A percentile compares a stretch with the other conserved stretches of the same genome.
phyloP scores from a whole-genome alignment of 2,797 vertebrate genomes.

The Mormyrus proboscirostris region DNA sequence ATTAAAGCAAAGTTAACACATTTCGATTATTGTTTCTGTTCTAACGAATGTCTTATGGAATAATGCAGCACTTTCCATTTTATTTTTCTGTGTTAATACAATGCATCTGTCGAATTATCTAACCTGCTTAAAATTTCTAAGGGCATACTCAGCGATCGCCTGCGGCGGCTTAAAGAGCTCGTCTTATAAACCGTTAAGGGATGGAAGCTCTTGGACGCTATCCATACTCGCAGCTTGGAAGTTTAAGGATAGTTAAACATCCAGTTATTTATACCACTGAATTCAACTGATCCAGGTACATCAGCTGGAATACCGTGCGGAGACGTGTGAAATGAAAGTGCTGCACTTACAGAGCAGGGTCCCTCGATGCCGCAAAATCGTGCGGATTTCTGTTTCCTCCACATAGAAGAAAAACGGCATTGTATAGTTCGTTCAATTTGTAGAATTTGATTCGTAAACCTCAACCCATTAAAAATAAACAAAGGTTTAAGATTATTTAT shows the following conservation, averaged over 20 bases:
- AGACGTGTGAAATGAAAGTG: background rate
- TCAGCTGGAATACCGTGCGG: background rate
- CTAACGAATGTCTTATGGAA: background rate
- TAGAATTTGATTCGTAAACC: background rate
- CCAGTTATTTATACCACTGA: background rate
- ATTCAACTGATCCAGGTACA: background rate
- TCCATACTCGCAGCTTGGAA: background rate
- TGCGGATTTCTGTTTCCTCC: background rate
- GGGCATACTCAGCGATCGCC: background rate
- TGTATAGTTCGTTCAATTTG: background rate
- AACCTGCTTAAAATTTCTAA: background rate
- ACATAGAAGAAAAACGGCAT: background rate
- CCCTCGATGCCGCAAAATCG: background rate
- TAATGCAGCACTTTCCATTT: background rate
- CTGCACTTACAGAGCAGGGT: background rate
- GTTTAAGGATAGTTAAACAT: conserved; percentile 4
- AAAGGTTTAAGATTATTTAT: background rate
- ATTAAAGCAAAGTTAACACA: background rate
- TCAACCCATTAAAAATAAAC: background rate
- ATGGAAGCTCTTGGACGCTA: background rate
- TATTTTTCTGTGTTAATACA: background rate
- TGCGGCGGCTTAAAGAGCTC: background rate
- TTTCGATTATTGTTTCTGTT: background rate
- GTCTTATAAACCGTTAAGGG: background rate
- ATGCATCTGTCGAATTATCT: background rate